phyloP scores from a whole-genome alignment of 2,797 vertebrate species.

The Pampus argenteus region DNA sequence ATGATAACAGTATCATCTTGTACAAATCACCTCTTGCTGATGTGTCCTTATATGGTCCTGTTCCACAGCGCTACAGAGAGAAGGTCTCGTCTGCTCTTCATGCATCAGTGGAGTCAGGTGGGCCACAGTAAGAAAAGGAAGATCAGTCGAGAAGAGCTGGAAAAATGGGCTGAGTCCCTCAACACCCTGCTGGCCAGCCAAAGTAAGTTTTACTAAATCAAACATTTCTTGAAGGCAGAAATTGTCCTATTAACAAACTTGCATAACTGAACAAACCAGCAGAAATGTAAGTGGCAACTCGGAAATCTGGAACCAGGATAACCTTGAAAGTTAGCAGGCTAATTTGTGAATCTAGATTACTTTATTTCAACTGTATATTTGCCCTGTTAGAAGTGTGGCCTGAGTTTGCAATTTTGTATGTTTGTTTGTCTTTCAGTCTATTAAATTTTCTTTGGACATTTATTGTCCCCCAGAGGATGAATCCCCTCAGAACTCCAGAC shows the following conservation, averaged over 20 bases:
- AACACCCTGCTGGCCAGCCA: constrained; percentile 79
- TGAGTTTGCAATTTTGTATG: not conserved
- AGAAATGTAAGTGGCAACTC: not conserved
- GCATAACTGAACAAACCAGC: too few species aligned
- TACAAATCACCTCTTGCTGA: not conserved
- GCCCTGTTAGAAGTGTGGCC: not conserved
- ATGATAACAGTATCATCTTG: not conserved
- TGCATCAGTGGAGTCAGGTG: constrained; percentile 85
- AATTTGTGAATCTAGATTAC: not conserved
- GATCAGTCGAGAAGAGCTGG: constrained; percentile 78
- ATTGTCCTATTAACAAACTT: not conserved
- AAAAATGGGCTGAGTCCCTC: constrained; percentile 83
- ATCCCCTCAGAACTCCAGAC: too few species aligned
- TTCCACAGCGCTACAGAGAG: constrained; percentile 69
- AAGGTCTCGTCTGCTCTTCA: constrained; percentile 80
- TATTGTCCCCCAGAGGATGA: too few species aligned
- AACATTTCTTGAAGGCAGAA: not conserved
- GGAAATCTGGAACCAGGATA: not conserved
- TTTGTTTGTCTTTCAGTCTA: not conserved
- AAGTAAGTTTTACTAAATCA: constrained; percentile 76
- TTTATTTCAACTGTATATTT: not conserved
- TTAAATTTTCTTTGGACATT: not conserved
- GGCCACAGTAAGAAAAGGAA: constrained; percentile 73
- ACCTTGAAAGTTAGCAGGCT: not conserved
- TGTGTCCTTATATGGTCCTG: not conserved